Percentiles rank a stretch among this genome's conserved stretches.
These are phyloP conservation scores for Mesopsocus fuscifrons DNA, from an alignment of 2,888 invertebrate species.

Conservation along the genomic window DNA sequence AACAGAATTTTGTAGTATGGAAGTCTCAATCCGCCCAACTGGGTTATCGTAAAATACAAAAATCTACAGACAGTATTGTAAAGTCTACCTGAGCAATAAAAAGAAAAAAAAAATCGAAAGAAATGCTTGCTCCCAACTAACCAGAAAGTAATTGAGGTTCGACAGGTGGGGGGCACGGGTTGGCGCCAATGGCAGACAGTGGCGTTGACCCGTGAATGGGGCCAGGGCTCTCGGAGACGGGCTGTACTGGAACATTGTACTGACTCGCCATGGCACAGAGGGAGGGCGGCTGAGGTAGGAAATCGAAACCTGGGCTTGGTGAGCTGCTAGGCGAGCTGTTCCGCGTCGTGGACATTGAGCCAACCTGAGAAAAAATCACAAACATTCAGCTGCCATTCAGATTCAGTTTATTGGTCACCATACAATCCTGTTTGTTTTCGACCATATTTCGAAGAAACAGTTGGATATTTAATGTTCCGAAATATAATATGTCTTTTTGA, in stretches of 20 bases:
- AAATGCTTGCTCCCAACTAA: conserved; percentile 17
- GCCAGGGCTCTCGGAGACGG: conserved; percentile 22
- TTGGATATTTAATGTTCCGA: too few species aligned
- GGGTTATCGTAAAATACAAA: background rate
- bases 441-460: too few species aligned
- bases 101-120: too few species aligned
- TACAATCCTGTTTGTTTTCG: too few species aligned
- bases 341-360: conserved; percentile 1
- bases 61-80: too few species aligned
- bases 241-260: conserved; percentile 12
- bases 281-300: background rate
- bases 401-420: too few species aligned
- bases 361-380: conserved; percentile 22
- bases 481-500: too few species aligned
- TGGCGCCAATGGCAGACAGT: conserved; percentile 67
- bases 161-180: conserved; percentile 36
- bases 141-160: conserved; percentile 29
- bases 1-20: too few species aligned
- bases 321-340: conserved; percentile 9
- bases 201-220: conserved; percentile 71
- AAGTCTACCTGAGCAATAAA: too few species aligned
- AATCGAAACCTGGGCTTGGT: background rate
- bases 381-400: too few species aligned
- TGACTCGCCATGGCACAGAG: background rate
- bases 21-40: too few species aligned